phyloP scores from a whole-genome alignment of 1,140 invertebrate genomes.

The Tetramorium parvispinum region DNA sequence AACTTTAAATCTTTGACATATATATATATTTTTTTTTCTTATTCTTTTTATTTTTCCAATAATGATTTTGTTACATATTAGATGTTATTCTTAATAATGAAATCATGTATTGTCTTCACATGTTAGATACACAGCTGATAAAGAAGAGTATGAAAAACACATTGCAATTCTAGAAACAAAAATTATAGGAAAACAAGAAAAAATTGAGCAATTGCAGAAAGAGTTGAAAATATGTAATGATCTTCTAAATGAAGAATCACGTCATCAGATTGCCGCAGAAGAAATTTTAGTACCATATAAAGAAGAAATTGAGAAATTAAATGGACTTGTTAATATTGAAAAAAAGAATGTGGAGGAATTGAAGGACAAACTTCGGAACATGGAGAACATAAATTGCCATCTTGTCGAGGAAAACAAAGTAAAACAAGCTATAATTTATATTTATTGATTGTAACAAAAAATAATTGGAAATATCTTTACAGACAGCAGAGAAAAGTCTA shows the following conservation, averaged over 20 bases:
- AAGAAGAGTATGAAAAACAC: constrained; percentile 61
- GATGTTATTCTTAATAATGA: not conserved
- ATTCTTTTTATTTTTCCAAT: not conserved
- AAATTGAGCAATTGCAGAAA: constrained; percentile 55
- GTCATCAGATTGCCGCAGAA: not conserved
- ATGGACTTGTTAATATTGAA: constrained; percentile 50
- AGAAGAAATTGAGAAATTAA: constrained; percentile 63
- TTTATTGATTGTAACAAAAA: constrained; percentile 7
- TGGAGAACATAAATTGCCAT: constrained; percentile 4
- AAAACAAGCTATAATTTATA: not conserved
- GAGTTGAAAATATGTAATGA: constrained; percentile 23
- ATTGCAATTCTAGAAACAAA: constrained; percentile 60
- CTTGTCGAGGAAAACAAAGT: too few relatives aligned
- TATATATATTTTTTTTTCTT: not conserved
- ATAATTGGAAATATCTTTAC: not conserved
- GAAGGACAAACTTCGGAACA: constrained; percentile 37
- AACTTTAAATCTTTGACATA: not conserved
- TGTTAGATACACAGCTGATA: constrained; percentile 62
- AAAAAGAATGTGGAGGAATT: constrained; percentile 13
- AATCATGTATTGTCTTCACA: not conserved
- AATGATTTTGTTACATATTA: not conserved
- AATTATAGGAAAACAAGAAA: constrained; percentile 4
- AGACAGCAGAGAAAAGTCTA: constrained; percentile 65
- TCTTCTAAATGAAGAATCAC: not conserved
- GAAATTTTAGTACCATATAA: constrained; percentile 40